A percentile compares a stretch with the other conserved stretches of the same genome.
These are phyloP conservation scores for Theonella swinhoei DNA, from an alignment of 37 sponge, comb jelly and placozoan species.

Conservation along the genomic window DNA sequence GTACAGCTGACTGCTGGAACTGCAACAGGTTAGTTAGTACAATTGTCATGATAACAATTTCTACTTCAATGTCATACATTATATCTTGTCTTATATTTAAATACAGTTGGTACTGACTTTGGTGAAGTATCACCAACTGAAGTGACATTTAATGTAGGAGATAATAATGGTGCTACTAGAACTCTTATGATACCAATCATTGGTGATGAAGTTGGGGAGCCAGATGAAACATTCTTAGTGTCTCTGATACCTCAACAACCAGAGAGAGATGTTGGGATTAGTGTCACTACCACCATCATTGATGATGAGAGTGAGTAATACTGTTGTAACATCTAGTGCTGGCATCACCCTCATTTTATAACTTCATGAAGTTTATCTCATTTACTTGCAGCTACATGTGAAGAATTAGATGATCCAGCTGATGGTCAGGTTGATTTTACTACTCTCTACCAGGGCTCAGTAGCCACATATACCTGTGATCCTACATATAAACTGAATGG, in stretches of 20 bases:
- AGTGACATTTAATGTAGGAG: neutral
- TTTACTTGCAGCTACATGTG: neutral
- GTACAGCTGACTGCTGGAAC: neutral
- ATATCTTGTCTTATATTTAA: too few species aligned
- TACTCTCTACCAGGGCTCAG: neutral
- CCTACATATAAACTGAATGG: neutral
- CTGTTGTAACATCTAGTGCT: neutral
- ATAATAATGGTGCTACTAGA: neutral
- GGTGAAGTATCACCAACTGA: neutral
- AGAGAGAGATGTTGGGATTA: neutral
- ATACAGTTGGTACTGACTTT: neutral
- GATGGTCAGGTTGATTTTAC: neutral
- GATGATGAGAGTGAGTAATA: neutral
- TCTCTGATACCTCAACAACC: neutral
- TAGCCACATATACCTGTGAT: neutral
- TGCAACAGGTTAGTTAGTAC: neutral
- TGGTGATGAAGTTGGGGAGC: neutral
- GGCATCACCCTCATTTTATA: neutral
- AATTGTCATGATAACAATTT: too few species aligned
- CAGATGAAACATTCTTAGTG: neutral
- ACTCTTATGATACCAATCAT: neutral
- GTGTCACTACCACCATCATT: neutral
- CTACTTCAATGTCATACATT: neutral
- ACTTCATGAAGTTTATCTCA: neutral
- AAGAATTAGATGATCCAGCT: neutral